These are phyloP conservation scores for Marasmarcha lunaedactyla DNA, from an alignment of 2,888 invertebrate genomes.

Conservation along the genomic window DNA sequence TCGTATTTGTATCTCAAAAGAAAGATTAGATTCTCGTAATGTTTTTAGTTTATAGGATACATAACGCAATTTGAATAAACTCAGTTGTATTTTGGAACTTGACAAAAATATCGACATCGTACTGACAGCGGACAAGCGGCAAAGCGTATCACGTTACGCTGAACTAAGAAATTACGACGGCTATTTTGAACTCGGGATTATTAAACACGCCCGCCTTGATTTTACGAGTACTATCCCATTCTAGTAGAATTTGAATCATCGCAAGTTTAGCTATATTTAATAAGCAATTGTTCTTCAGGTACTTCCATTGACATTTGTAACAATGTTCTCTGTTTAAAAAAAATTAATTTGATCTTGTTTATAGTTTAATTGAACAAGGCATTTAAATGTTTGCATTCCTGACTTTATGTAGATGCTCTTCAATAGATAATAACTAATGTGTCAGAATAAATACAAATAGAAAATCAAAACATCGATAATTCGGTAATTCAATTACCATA, in stretches of 20 bases:
- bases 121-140: constrained; percentile 43
- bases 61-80: too few species aligned
- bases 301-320: not conserved
- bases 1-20: too few species aligned
- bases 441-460: not conserved
- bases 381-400: not conserved
- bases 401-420: not conserved
- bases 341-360: not conserved
- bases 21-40: too few species aligned
- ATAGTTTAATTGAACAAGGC: not conserved
- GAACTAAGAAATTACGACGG: constrained; percentile 38
- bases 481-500: not conserved
- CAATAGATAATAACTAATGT: not conserved
- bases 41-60: too few species aligned
- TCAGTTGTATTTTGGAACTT: constrained; percentile 20
- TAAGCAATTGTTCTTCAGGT: too few species aligned
- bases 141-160: constrained; percentile 37
- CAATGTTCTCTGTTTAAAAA: not conserved
- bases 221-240: too few species aligned
- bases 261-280: constrained; percentile 2
- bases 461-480: constrained; percentile 1
- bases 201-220: constrained; percentile 13
- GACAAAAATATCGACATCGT: constrained; percentile 54
- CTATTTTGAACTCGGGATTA: constrained; percentile 27
- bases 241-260: constrained; percentile 15